These are phyloP conservation scores for Stictocephala bisonia DNA, from an alignment of 2,888 invertebrate species.

Conservation along the genomic window DNA sequence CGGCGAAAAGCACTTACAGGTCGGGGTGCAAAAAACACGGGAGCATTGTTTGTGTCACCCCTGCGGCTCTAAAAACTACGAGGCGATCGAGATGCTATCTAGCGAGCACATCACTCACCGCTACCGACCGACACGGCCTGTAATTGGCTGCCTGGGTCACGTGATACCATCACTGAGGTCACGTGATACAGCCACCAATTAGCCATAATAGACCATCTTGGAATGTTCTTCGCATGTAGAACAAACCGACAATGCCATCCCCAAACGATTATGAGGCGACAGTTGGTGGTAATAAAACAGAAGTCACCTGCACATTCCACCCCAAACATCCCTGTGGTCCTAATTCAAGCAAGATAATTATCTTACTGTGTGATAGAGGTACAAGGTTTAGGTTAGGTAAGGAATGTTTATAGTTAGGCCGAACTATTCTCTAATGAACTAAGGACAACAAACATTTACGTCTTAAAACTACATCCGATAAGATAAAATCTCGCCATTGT, in stretches of 20 bases:
- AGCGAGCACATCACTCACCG: background rate
- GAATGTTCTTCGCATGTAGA: background rate
- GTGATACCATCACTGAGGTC: background rate
- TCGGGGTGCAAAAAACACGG: conserved; percentile 21
- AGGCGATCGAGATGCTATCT: background rate
- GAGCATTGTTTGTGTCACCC: background rate
- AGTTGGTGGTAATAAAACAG: conserved; percentile 5
- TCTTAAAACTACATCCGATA: no score
- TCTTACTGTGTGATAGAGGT: conserved; percentile 17
- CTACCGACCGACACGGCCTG: no score
- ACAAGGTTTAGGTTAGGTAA: conserved; percentile 10
- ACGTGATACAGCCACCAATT: conserved; percentile 4
- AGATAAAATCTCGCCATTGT: no score
- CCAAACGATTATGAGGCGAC: conserved; percentile 6
- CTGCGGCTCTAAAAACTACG: background rate
- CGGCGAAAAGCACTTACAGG: background rate
- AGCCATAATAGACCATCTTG: conserved; percentile 14
- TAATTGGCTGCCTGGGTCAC: no score
- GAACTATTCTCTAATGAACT: background rate
- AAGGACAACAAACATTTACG: no score
- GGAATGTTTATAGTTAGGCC: conserved; percentile 8
- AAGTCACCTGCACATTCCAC: conserved; percentile 27
- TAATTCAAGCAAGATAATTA: background rate
- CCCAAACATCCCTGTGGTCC: conserved; percentile 5
- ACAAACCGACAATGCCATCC: background rate